Conservation (phyloP, 2,113 vertebrate genomes). For the Coptodon rendalli region DNA sequence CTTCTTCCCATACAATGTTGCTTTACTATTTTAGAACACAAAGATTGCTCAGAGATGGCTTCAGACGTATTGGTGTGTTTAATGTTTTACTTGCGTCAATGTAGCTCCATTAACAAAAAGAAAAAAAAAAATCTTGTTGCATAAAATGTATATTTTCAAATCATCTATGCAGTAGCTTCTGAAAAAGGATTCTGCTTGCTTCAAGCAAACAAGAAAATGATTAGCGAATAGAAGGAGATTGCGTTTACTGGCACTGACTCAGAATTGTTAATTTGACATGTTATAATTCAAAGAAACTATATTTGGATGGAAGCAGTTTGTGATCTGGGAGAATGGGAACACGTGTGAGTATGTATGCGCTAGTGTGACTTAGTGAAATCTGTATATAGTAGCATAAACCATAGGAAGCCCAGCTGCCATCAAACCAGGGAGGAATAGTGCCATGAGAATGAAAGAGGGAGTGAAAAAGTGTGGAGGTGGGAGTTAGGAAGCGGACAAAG, state of each 20-base stretch:
- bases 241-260: background rate
- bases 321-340: background rate
- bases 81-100: background rate
- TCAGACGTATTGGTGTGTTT: background rate
- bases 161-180: background rate
- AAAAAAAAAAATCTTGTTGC: background rate
- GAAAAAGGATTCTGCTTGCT: background rate
- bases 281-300: background rate
- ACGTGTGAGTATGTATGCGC: background rate
- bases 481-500: background rate
- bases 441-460: background rate
- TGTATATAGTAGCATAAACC: constrained; percentile 2
- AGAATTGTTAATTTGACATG: background rate
- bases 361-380: background rate
- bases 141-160: background rate
- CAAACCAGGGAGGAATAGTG: background rate
- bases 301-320: background rate
- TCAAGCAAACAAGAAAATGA: background rate
- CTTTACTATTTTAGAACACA: background rate
- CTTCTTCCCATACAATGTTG: background rate
- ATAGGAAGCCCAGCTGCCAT: background rate
- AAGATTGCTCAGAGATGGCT: background rate
- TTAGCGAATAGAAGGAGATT: background rate
- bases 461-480: background rate
- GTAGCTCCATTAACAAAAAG: background rate